phyloP scores from a whole-genome alignment of 2,888 invertebrate species.

The Cheilosia vernalis region DNA sequence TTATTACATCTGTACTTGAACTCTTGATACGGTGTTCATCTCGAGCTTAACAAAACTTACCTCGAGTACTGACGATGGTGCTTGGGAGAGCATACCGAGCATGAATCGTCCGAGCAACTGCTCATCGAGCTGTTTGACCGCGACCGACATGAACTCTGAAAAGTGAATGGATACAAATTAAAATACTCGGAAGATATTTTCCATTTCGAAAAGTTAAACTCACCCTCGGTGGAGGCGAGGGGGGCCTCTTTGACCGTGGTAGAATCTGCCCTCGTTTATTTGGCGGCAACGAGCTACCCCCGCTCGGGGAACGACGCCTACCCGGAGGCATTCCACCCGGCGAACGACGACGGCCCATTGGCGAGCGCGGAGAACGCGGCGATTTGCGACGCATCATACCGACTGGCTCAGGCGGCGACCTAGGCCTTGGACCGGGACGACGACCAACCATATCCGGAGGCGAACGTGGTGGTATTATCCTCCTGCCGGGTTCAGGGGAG shows the following conservation, averaged over 20 bases:
- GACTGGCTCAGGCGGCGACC: conserved; percentile 82
- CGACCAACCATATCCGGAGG: conserved; percentile 80
- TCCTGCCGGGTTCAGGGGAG: conserved; percentile 79
- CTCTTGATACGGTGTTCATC: too few relatives aligned
- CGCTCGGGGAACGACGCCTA: conserved; percentile 78
- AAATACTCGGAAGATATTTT: neutral
- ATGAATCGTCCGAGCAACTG: conserved; percentile 93
- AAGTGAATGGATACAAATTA: conserved; percentile 15
- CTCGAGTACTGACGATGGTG: conserved; percentile 82
- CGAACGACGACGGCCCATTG: conserved; percentile 78
- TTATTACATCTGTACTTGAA: neutral
- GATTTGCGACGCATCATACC: conserved; percentile 79
- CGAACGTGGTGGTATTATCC: conserved; percentile 80
- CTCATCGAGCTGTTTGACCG: conserved; percentile 90
- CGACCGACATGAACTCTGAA: conserved; percentile 85
- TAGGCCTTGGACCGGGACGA: conserved; percentile 78
- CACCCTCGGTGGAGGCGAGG: conserved; percentile 83
- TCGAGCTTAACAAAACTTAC: conserved; percentile 76
- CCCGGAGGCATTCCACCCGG: conserved; percentile 78
- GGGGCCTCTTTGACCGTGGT: conserved; percentile 83
- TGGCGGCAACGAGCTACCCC: conserved; percentile 79
- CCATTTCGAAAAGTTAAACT: conserved; percentile 61
- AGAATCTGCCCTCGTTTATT: conserved; percentile 79
- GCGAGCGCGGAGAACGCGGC: conserved; percentile 80
- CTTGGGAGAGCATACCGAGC: conserved; percentile 91